These are phyloP conservation scores for Percopsis transmontana DNA, from an alignment of 2,113 vertebrate genomes.

Conservation along the genomic window DNA sequence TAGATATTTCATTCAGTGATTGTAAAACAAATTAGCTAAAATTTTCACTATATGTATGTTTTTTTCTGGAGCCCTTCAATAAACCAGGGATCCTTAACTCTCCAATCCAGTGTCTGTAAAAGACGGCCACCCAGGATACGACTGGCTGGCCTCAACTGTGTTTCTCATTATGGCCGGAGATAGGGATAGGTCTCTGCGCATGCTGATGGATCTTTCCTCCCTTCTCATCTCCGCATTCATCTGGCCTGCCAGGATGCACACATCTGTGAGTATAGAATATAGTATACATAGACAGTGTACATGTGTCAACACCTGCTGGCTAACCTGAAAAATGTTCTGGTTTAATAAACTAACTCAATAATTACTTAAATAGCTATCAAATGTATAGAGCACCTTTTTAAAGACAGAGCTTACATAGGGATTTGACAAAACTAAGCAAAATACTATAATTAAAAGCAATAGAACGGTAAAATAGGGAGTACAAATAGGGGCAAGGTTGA, in stretches of 20 bases:
- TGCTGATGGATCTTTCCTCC: constrained; percentile 83
- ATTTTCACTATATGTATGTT: neutral
- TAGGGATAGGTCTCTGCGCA: constrained; percentile 74
- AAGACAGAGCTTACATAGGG: neutral
- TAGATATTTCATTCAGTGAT: no score
- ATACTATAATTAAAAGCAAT: no score
- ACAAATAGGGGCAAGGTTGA: no score
- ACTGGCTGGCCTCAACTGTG: constrained; percentile 90
- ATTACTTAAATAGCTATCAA: neutral
- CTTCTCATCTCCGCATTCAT: constrained; percentile 90
- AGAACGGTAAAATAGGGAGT: no score
- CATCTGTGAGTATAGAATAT: constrained; percentile 81
- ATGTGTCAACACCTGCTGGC: neutral
- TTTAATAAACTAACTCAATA: neutral
- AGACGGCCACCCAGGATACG: constrained; percentile 78
- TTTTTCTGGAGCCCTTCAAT: neutral
- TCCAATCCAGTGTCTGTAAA: constrained; percentile 76
- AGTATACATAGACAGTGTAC: neutral
- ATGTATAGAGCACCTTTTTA: neutral
- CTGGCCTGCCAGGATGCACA: constrained; percentile 86
- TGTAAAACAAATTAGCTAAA: neutral
- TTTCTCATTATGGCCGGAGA: constrained; percentile 90
- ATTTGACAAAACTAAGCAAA: no score
- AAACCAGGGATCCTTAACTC: constrained; percentile 79
- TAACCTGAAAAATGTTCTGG: neutral